These are phyloP conservation scores for Ephydatia muelleri DNA, from an alignment of 37 sponge, comb jelly and placozoan species.

Conservation along the genomic window DNA sequence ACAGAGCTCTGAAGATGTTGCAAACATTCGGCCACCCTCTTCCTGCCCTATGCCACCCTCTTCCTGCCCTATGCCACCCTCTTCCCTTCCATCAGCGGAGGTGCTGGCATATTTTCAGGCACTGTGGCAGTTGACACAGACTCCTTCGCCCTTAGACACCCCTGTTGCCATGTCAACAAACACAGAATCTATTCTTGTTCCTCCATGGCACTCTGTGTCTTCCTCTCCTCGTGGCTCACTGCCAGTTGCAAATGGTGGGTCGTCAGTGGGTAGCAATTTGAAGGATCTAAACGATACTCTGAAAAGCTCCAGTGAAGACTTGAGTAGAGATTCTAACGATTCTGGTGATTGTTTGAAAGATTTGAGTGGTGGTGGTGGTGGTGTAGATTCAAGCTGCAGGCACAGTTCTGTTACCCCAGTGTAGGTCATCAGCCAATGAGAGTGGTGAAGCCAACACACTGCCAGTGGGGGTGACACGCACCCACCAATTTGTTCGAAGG, in stretches of 20 bases:
- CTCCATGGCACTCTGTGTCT: neutral
- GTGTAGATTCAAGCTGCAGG: too few relatives aligned
- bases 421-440: too few relatives aligned
- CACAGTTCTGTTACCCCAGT: too few relatives aligned
- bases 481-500: neutral
- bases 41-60: neutral
- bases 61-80: neutral
- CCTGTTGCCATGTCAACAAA: neutral
- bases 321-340: neutral
- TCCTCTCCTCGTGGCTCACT: too few relatives aligned
- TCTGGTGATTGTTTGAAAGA: neutral
- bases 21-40: neutral
- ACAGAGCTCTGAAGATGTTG: neutral
- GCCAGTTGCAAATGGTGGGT: too few relatives aligned
- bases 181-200: neutral
- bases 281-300: neutral
- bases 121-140: neutral
- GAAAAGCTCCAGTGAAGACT: neutral
- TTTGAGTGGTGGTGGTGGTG: neutral
- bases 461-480: neutral
- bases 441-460: too few relatives aligned
- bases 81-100: neutral
- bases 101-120: neutral
- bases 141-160: neutral
- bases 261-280: neutral